Conservation (phyloP, 2,888 invertebrate genomes). For the Euproctis similis region DNA sequence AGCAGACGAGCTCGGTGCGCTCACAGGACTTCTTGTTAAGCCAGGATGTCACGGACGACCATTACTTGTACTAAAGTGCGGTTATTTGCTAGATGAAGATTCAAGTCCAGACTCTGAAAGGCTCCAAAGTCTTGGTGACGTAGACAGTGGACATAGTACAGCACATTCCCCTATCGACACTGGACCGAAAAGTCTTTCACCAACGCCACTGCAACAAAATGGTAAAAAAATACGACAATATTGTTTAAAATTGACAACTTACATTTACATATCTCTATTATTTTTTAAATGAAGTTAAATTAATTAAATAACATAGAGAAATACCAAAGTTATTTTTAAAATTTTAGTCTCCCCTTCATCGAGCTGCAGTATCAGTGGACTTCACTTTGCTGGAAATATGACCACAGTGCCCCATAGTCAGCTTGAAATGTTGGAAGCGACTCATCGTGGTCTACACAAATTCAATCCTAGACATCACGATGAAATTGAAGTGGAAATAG, state of each 20-base stretch:
- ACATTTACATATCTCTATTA: neutral
- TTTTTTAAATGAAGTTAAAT: neutral
- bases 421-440: constrained; percentile 91
- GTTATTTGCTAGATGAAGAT: constrained; percentile 85
- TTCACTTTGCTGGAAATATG: constrained; percentile 78
- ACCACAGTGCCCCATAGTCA: constrained; percentile 86
- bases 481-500: constrained; percentile 97
- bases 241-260: too few relatives aligned
- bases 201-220: constrained; percentile 77
- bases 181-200: constrained; percentile 90
- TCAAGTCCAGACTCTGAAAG: constrained; percentile 91
- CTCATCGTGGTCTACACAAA: constrained; percentile 95
- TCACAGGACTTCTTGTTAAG: constrained; percentile 49
- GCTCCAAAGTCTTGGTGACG: constrained; percentile 82
- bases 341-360: constrained; percentile 77
- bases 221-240: constrained; percentile 24
- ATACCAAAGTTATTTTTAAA: neutral
- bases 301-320: neutral
- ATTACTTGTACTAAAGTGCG: constrained; percentile 82
- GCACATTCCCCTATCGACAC: constrained; percentile 90
- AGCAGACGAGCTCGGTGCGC: constrained; percentile 81
- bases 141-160: constrained; percentile 93
- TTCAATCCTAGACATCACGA: constrained; percentile 96
- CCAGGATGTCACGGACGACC: constrained; percentile 68
- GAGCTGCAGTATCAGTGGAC: constrained; percentile 68